Evolutionary conservation across 2,888 invertebrate genomes (phyloP), one percentile per base, ranked within the genome.

Genomic region (Aleiodes leptofemur): DNA sequence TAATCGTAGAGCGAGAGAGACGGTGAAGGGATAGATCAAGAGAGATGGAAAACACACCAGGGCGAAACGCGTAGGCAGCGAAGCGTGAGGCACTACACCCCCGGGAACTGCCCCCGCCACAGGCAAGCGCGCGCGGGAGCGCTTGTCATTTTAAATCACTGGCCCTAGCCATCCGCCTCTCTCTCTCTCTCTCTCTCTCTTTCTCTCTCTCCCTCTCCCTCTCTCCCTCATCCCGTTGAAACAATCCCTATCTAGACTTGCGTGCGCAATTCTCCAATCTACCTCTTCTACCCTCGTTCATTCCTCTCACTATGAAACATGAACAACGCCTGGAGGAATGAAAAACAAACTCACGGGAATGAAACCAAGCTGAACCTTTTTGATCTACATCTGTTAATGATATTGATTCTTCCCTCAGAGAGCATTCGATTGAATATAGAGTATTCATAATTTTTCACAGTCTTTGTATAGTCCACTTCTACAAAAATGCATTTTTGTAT

Each of bases 91-190:
- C 86, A 88, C 88, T 82, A 85, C 86, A 87, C 88, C 87, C 88
- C 80, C 85, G 88, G 87, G 88, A 87, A 73, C 84, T 82, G 80
- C 82, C 82, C 83, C 81, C 77, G 83, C 82, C 74, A 56, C 68
- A 73, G 64, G 74, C 57, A 69, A 64, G 34, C 23, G 56, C 76
- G 79, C 76, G 83, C 82, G 82, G 82, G 84, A 84, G 84, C 83
- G 86, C 86, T 86, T 88, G 87, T 88, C 88, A 88, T 88, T 88
- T 88, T 87, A 87, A 88, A 88, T 88, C 87, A 87, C 87, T 86
- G 87, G 43, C 84, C 85, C 76, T 73, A 74, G 74, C 76, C 73
- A 72, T 74, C 73, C 70, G 76, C 71, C 74, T 72, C 71, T 57
- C 71, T 69, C 50, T 55, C n/a, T 43, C 53, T 64, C 16, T 48